Base-by-base conservation (phyloP, 2,113 vertebrate species). In the Sisor rabdophorus region DNA sequence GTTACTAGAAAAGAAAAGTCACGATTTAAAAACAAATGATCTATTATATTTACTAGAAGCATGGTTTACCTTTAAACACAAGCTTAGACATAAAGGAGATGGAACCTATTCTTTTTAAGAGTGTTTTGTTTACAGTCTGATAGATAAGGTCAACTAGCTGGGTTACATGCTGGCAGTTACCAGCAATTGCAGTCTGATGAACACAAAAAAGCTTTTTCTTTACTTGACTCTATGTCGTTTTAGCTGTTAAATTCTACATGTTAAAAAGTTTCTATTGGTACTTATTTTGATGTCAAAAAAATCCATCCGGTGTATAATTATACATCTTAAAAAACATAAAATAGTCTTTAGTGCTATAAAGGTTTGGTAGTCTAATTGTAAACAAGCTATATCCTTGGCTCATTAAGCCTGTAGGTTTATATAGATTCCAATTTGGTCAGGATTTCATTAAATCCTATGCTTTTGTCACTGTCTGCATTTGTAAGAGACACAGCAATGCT, bases 101-200 rank as follows among this genome's bases (percentile, higher is more conserved):
- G 26, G 48, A 24, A 71, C 69, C 50, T 71, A 71, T 55, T 55
- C 30, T 55, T 55, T 47, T 10, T 71, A 32, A 28, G 17, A 48
- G 68, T 71, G 68, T 32, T 71, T 55, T 71, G 69, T 71, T 71
- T 71, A 55, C 69, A 55, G 52, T 55, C 69, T 24, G 69, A 36
- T 36, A 71, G 52, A 71, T 32, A 71, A 71, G 69, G 69, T 71
- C 69, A 71, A 28, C 69, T 47, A 71, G 50, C 64, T 48, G 44
- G 64, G 64, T 26, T 67, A 48, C 22, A 24, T 47, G 20, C 69
- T 55, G 69, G 52, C 69, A 32, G 69, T 71, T 20, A 53, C 52
- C 20, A 32, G 69, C 69, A 55, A 55, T 55, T 55, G 28, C 52
- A 55, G 11, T 71, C 52, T 32, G 72, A 74, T 63, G 19, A 59